A percentile compares a stretch with the other conserved stretches of the same genome.
Evolutionary conservation across 2,113 vertebrate genomes (phyloP).

Genomic region (Pseudopipra pipra): DNA sequence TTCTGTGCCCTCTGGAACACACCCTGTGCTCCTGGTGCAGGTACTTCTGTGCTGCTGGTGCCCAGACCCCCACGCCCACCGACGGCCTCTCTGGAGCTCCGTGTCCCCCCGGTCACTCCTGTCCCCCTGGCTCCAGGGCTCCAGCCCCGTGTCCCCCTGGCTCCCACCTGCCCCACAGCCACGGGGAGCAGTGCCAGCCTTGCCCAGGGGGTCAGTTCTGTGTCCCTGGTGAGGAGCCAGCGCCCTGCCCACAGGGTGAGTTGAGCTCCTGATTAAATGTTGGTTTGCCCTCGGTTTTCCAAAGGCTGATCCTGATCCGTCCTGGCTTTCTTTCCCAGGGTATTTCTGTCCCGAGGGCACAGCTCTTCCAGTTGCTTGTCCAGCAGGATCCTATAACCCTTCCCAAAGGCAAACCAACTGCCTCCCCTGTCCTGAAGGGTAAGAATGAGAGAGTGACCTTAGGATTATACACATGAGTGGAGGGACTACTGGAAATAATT

Average conservation of each 20-base stretch:
- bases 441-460: background rate
- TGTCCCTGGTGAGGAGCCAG: conserved; percentile 67
- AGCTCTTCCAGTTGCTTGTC: conserved; percentile 77
- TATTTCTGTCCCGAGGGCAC: conserved; percentile 85
- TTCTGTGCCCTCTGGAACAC: fast-evolving
- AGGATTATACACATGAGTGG: fast-evolving
- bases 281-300: background rate
- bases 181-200: conserved; percentile 72
- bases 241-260: conserved; percentile 85
- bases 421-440: conserved; percentile 85
- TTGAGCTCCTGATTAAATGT: background rate
- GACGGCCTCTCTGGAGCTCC: conserved; percentile 75
- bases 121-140: conserved; percentile 74
- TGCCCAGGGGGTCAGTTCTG: conserved; percentile 86
- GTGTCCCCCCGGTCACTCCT: conserved; percentile 78
- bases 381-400: conserved; percentile 80
- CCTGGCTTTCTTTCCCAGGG: conserved; percentile 69
- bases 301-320: background rate
- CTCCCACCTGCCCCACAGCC: conserved; percentile 71
- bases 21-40: background rate
- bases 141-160: conserved; percentile 77
- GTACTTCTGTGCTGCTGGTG: background rate
- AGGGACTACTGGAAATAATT: background rate
- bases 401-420: conserved; percentile 75
- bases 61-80: conserved; percentile 54